A percentile compares a stretch with the other conserved stretches of the same genome.
Conservation (phyloP, 2,797 vertebrate species). For the Lepilemur ruficaudatus region DNA sequence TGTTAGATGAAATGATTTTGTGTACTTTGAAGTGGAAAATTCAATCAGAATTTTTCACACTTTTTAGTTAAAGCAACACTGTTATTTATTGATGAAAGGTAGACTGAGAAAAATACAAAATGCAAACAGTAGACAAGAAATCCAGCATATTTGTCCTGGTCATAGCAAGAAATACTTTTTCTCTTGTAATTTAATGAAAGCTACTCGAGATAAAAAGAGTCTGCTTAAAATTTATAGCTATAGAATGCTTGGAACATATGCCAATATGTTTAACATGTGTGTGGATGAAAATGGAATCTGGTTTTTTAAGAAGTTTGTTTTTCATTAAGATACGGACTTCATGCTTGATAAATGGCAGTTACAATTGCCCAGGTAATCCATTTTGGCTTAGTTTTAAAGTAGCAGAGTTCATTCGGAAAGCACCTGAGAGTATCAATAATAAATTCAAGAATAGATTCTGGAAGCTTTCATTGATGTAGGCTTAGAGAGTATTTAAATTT, state of each 20-base stretch:
- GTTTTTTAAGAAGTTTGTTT: constrained; percentile 56
- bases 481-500: constrained; percentile 58
- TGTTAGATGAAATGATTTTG: constrained; percentile 76
- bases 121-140: constrained; percentile 17
- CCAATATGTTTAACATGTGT: background rate
- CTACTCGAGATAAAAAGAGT: background rate
- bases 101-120: constrained; percentile 63
- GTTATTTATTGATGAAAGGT: constrained; percentile 69
- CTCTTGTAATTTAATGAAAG: constrained; percentile 43
- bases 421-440: constrained; percentile 11
- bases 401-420: constrained; percentile 50
- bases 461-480: constrained; percentile 5
- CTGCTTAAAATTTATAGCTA: constrained; percentile 37
- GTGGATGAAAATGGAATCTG: background rate
- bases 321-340: constrained; percentile 47
- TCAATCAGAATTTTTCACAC: constrained; percentile 74
- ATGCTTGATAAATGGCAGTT: constrained; percentile 21
- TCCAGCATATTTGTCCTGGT: constrained; percentile 31
- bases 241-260: background rate
- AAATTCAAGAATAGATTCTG: constrained; percentile 36
- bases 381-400: constrained; percentile 33
- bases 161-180: constrained; percentile 18
- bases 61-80: constrained; percentile 73
- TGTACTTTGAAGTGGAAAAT: constrained; percentile 76
- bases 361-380: background rate